These are phyloP conservation scores for Oxystoma pomonae DNA, from an alignment of 2,888 invertebrate genomes.

Conservation along the genomic window DNA sequence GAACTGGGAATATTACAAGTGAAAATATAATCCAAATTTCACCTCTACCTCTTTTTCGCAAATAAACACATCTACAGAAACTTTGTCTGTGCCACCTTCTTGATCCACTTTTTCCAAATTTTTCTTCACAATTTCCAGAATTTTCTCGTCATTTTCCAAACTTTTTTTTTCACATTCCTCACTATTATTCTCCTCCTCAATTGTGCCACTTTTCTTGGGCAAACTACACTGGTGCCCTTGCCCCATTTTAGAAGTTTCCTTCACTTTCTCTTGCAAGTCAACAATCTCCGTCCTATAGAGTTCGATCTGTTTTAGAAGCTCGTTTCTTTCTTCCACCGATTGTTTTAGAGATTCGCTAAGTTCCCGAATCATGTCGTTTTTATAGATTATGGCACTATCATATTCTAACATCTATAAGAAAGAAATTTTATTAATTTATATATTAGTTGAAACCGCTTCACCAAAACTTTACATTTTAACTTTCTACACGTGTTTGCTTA, in stretches of 20 bases:
- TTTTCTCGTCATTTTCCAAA: neutral
- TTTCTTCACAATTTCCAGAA: neutral
- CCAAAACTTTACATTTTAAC: too few species aligned
- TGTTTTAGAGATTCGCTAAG: conserved; percentile 67
- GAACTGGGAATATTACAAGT: too few species aligned
- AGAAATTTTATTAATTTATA: neutral
- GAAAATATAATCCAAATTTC: too few species aligned
- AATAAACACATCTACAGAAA: too few species aligned
- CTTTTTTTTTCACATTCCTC: conserved; percentile 5
- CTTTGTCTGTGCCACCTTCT: neutral
- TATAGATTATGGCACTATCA: conserved; percentile 63
- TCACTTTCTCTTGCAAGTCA: conserved; percentile 48
- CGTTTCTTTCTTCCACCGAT: conserved; percentile 58
- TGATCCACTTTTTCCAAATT: neutral
- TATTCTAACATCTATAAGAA: conserved; percentile 64
- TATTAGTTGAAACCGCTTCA: too few species aligned
- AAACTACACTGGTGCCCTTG: conserved; percentile 36
- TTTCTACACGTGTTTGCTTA: too few species aligned
- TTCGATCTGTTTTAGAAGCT: conserved; percentile 58
- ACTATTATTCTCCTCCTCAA: conserved; percentile 5
- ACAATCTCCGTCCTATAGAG: conserved; percentile 59
- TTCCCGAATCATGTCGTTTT: conserved; percentile 69
- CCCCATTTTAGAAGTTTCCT: conserved; percentile 47
- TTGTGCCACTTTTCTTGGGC: conserved; percentile 2
- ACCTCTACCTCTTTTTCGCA: too few species aligned